Evolutionary conservation across 2,113 vertebrate genomes (phyloP).

Genomic region (Elgaria multicarinata): DNA sequence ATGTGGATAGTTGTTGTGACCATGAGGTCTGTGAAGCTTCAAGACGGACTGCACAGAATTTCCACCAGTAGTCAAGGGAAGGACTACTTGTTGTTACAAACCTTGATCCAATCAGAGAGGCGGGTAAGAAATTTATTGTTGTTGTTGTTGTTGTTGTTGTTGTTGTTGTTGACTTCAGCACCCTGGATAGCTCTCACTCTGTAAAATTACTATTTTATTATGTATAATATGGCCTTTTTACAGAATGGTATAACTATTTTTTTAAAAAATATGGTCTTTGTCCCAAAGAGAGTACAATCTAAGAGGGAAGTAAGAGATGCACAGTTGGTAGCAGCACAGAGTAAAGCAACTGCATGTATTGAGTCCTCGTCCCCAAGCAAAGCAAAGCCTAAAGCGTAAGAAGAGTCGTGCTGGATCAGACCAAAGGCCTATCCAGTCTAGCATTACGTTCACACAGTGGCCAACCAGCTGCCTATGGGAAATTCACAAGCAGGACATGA

Average conservation of each 20-base stretch:
- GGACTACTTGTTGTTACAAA: too few species aligned
- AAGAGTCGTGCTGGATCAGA: too few species aligned
- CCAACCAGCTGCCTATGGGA: background rate
- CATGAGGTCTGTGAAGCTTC: background rate
- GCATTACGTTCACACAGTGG: background rate
- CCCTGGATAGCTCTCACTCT: too few species aligned
- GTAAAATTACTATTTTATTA: background rate
- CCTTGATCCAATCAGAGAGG: too few species aligned
- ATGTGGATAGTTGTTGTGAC: too few species aligned
- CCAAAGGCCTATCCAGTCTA: background rate
- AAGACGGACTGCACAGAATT: background rate
- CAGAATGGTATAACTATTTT: background rate
- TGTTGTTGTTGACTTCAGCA: too few species aligned
- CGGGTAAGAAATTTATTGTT: too few species aligned
- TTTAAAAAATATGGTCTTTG: background rate
- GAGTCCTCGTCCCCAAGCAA: background rate
- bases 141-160: too few species aligned
- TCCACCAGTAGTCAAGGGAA: background rate
- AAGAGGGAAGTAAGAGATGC: background rate
- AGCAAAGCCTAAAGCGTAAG: background rate
- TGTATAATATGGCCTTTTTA: background rate
- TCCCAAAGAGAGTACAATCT: background rate
- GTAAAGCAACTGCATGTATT: background rate
- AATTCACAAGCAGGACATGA: background rate
- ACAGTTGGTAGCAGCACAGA: too few species aligned